phyloP scores from a whole-genome alignment of 2,888 invertebrate species.

The Prionchulus punctatus region DNA sequence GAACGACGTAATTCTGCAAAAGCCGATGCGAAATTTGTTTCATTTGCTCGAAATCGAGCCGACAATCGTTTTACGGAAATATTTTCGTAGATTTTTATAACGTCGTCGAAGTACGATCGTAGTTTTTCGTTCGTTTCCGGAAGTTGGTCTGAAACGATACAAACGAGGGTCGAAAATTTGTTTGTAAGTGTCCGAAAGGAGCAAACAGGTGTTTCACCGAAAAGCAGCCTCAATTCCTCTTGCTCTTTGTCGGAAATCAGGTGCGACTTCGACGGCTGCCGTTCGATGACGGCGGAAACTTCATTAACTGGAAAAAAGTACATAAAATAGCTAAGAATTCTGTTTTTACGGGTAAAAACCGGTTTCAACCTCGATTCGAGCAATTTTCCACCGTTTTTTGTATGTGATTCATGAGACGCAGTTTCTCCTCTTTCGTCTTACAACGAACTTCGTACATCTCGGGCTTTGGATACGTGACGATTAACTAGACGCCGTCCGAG shows the following conservation, averaged over 20 bases:
- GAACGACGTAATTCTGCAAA: neutral
- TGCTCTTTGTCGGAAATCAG: neutral
- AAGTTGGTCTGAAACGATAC: neutral
- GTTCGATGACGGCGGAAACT: neutral
- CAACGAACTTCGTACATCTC: constrained; percentile 88
- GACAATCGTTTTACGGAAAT: no score
- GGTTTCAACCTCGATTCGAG: neutral
- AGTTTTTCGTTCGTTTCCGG: neutral
- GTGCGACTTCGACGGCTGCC: neutral
- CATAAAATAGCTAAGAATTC: neutral
- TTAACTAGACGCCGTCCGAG: constrained; percentile 71
- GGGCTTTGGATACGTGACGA: constrained; percentile 71
- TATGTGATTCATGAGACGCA: constrained; percentile 47
- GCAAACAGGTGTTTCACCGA: neutral
- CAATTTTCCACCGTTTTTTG: neutral
- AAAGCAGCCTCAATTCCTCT: neutral
- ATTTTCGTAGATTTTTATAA: neutral
- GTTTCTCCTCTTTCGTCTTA: constrained; percentile 71
- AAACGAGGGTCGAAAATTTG: neutral
- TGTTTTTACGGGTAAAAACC: neutral
- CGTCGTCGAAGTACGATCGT: neutral
- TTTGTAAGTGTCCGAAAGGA: no score
- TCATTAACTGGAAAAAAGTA: no score
- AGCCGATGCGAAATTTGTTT: no score
- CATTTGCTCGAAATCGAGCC: no score